These are phyloP conservation scores for Phyllotreta cruciferae DNA, from an alignment of 2,888 invertebrate species.

Conservation along the genomic window DNA sequence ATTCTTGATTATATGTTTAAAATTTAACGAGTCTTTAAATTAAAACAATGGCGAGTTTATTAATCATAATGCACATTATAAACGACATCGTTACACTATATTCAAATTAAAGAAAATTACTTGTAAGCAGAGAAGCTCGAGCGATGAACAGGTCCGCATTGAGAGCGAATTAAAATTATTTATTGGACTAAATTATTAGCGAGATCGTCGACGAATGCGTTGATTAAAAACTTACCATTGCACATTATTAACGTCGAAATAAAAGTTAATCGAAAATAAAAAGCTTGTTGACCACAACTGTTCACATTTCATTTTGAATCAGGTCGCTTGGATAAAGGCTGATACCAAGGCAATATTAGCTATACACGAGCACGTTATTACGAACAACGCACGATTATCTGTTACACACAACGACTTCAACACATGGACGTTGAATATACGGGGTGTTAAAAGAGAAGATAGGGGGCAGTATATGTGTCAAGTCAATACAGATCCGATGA, in stretches of 20 bases:
- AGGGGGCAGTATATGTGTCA: slow-evolving; percentile 94
- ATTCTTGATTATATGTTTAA: no score
- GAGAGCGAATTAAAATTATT: slow-evolving; percentile 4
- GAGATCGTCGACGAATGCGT: slow-evolving; percentile 28
- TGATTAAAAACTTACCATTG: slow-evolving; percentile 33
- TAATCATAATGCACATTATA: no score
- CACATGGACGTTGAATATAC: slow-evolving; percentile 91
- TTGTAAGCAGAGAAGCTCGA: neutral
- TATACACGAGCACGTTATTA: slow-evolving; percentile 92
- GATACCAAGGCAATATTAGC: slow-evolving; percentile 93
- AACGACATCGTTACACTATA: no score
- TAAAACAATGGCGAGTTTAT: no score
- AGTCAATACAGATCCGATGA: slow-evolving; percentile 94
- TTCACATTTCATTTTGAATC: slow-evolving; percentile 54
- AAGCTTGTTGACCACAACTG: slow-evolving; percentile 46
- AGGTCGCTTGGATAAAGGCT: slow-evolving; percentile 96
- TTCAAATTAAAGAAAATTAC: neutral
- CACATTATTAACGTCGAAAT: slow-evolving; percentile 39
- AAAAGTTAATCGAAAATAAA: slow-evolving; percentile 44
- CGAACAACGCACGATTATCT: slow-evolving; percentile 87
- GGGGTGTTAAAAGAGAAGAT: slow-evolving; percentile 84
- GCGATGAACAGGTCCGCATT: no score
- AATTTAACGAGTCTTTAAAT: no score
- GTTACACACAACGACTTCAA: slow-evolving; percentile 92
- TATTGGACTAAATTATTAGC: neutral